Percentiles rank a stretch among this genome's conserved stretches.
phyloP scores from a whole-genome alignment of 2,113 vertebrate species.

The Cebus imitator region DNA sequence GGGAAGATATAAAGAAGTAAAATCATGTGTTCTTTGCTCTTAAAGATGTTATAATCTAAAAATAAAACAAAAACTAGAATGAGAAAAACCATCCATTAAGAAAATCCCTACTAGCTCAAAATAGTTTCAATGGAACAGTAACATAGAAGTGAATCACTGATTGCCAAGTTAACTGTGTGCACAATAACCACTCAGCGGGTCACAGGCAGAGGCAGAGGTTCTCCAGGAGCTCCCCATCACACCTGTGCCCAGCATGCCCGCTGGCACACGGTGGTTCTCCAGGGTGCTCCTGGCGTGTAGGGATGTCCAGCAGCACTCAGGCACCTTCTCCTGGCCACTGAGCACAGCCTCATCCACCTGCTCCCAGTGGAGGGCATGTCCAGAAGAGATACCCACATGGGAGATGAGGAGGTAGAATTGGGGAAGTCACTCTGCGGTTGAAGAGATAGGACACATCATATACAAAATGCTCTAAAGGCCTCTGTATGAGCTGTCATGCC shows the following conservation, averaged over 20 bases:
- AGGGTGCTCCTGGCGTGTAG: fast-evolving
- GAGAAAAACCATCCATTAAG: not conserved
- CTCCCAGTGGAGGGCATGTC: fast-evolving
- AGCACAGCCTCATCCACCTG: not conserved
- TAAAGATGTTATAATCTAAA: not conserved
- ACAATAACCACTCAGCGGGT: fast-evolving
- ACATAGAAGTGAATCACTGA: fast-evolving
- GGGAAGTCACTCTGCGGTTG: not conserved
- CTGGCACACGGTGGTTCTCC: fast-evolving
- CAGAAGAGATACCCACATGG: not conserved
- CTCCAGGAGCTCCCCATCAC: fast-evolving
- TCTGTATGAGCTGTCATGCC: not conserved
- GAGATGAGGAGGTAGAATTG: not conserved
- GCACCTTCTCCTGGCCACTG: not conserved
- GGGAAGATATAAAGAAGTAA: not conserved
- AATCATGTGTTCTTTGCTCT: not conserved
- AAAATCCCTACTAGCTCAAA: not conserved
- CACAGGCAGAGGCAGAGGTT: not conserved
- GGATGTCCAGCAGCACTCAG: fast-evolving
- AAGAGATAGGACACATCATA: not conserved
- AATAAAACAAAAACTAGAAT: not conserved
- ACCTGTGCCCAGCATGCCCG: fast-evolving
- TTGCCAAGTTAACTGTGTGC: fast-evolving
- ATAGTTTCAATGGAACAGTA: fast-evolving
- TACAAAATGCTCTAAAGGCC: not conserved